Evolutionary conservation across 2,113 vertebrate genomes (phyloP).

Genomic region (Bufo gargarizans): DNA sequence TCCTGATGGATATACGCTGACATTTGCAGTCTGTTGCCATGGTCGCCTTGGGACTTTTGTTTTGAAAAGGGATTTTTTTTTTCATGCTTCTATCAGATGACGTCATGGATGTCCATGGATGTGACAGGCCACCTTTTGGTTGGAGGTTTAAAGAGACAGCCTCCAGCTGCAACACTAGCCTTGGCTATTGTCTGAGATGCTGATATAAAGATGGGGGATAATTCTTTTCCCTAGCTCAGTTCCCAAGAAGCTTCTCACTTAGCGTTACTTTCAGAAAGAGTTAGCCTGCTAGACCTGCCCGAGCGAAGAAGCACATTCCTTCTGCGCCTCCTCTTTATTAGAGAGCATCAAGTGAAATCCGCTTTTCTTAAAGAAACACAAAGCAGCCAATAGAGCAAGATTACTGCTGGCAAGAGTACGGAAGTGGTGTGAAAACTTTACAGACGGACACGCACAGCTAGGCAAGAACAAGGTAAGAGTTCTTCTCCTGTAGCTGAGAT

Average conservation of each 20-base stretch:
- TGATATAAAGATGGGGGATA: constrained; percentile 59
- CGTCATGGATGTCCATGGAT: constrained; percentile 76
- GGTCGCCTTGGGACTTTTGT: constrained; percentile 76
- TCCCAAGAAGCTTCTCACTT: constrained; percentile 44
- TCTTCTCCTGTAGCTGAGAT: background rate
- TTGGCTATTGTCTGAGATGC: constrained; percentile 65
- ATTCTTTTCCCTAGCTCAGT: constrained; percentile 9
- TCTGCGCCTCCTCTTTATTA: constrained; percentile 49
- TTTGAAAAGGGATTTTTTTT: constrained; percentile 68
- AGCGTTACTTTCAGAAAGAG: constrained; percentile 41
- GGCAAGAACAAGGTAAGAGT: constrained; percentile 49
- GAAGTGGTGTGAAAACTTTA: constrained; percentile 51
- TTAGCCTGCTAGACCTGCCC: constrained; percentile 19
- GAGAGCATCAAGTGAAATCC: constrained; percentile 21
- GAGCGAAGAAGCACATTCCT: constrained; percentile 23
- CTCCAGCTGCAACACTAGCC: constrained; percentile 64
- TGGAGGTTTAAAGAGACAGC: constrained; percentile 79
- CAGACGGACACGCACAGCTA: constrained; percentile 12
- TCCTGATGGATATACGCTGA: constrained; percentile 61
- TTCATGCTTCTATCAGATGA: constrained; percentile 68
- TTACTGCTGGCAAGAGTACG: constrained; percentile 44
- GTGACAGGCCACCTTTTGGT: constrained; percentile 81
- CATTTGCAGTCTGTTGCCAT: constrained; percentile 73
- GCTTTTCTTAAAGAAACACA: constrained; percentile 41
- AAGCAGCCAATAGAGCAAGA: constrained; percentile 49